A percentile compares a stretch with the other conserved stretches of the same genome.
Evolutionary conservation across 2,113 vertebrate species (phyloP).

Genomic region (Barnardius zonarius): DNA sequence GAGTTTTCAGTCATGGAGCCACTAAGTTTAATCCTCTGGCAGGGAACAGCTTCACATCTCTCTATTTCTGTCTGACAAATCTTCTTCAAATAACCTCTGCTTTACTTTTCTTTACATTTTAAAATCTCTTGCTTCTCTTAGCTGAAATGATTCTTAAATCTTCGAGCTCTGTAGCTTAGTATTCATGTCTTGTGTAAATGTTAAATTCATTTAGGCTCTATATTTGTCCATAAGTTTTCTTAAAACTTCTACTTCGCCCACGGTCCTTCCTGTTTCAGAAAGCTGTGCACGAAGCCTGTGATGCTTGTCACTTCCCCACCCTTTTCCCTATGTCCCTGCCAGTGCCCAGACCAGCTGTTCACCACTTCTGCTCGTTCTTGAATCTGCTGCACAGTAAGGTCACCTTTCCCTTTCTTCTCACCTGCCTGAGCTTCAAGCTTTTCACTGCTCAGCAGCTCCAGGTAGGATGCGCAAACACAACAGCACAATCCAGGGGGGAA

Average conservation of each 20-base stretch:
- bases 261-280: neutral
- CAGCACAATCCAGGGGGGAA: neutral
- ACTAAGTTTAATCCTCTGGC: neutral
- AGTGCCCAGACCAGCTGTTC: neutral
- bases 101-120: neutral
- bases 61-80: neutral
- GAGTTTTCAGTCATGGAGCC: neutral
- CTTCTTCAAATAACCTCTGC: neutral
- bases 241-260: neutral
- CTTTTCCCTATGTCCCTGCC: neutral
- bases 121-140: neutral
- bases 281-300: neutral
- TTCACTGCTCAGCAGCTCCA: neutral
- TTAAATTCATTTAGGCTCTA: neutral
- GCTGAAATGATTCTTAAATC: neutral
- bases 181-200: neutral
- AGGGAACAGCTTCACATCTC: neutral
- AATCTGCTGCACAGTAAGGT: neutral
- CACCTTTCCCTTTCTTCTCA: neutral
- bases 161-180: neutral
- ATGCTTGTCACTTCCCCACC: neutral
- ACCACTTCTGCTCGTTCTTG: neutral
- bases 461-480: neutral
- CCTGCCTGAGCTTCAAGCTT: neutral
- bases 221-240: neutral